A percentile compares a stretch with the other conserved stretches of the same genome.
phyloP scores from a whole-genome alignment of 2,888 invertebrate genomes.

The Pristionchus exspectatus region DNA sequence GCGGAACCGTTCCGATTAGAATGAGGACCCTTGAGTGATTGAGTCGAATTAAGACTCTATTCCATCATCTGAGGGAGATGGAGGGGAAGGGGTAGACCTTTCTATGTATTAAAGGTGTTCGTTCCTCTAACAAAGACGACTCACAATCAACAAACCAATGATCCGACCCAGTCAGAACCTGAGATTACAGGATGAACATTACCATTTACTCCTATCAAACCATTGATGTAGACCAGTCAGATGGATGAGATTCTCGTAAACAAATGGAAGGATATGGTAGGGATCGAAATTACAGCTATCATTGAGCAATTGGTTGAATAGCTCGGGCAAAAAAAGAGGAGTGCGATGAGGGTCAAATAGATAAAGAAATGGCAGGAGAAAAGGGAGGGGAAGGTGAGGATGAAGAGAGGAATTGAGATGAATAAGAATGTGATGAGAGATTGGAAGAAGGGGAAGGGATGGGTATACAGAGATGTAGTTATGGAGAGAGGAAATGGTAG shows the following conservation, averaged over 20 bases:
- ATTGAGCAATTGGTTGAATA: not conserved
- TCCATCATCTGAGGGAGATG: not conserved
- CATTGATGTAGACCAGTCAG: slow-evolving; percentile 14
- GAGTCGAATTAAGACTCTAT: slow-evolving; percentile 18
- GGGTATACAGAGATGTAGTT: not conserved
- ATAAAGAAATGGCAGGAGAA: slow-evolving; percentile 9
- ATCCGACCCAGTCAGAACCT: not conserved
- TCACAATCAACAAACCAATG: slow-evolving; percentile 27
- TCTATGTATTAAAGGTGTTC: slow-evolving; percentile 6
- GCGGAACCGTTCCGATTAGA: not conserved
- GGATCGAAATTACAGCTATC: not conserved
- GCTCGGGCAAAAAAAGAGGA: not conserved
- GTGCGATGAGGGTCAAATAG: slow-evolving; percentile 20
- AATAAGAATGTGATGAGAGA: slow-evolving; percentile 28
- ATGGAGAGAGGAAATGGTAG: slow-evolving; percentile 20
- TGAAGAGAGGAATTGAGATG: slow-evolving; percentile 3
- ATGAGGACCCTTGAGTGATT: not conserved
- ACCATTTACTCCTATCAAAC: not conserved
- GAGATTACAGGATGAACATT: not conserved
- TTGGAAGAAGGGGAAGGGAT: not conserved
- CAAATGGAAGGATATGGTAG: not conserved
- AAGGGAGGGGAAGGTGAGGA: slow-evolving; percentile 1
- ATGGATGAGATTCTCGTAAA: not conserved
- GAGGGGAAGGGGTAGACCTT: not conserved
- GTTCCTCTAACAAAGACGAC: slow-evolving; percentile 2